Evolutionary conservation across 2,797 vertebrate genomes (phyloP), one percentile per base, ranked within the genome.

Genomic region (Nyctalus aviator): DNA sequence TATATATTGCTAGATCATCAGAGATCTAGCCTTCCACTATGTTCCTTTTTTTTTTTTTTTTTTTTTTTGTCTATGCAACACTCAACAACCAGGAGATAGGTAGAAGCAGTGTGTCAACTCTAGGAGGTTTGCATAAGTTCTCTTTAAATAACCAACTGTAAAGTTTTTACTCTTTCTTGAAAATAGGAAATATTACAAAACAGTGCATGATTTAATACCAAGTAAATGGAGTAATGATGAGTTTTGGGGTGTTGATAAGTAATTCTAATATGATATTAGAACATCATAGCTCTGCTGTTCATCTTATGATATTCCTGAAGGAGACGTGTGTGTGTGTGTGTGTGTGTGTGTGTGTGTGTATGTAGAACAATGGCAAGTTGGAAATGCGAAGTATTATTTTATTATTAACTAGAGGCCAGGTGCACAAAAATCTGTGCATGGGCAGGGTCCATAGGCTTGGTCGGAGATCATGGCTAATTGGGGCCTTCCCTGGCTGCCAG

Each of bases 311-410:
- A 48, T 68, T 75, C 37, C 64, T 78, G 71, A 92, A 78, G 71
- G 90, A 89, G 37, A 41, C 37, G 1, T 41, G 6, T 41, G 37
- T 41, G 37, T 41, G 37, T 41, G 37, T 41, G 37, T 41, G 37
- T 41, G 37, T 41, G 37, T 86, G 11, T n/a, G 12, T 68, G 8
- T n/a, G 17, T 62, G 3, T n/a, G 15, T 32, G 10, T 30, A 9
- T 46, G 35, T 76, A 55, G 23, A 79, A 46, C 13, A 53, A 35
- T 68, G 78, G 64, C 57, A 73, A 69, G 18, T 89, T 30, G 68
- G 41, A 64, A 68, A 85, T 75, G 64, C 44, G 62, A 9, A 44
- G 6, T 85, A 72, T 50, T 91, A 23, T 91, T 84, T 93, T 75
- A n/a, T 77, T 84, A 78, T 83, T 90, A 83, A 48, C 75, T 84